Evolutionary conservation across 2,797 vertebrate species (phyloP), one percentile per base, ranked within the genome.

Genomic region (Adrianichthys oophorus): DNA sequence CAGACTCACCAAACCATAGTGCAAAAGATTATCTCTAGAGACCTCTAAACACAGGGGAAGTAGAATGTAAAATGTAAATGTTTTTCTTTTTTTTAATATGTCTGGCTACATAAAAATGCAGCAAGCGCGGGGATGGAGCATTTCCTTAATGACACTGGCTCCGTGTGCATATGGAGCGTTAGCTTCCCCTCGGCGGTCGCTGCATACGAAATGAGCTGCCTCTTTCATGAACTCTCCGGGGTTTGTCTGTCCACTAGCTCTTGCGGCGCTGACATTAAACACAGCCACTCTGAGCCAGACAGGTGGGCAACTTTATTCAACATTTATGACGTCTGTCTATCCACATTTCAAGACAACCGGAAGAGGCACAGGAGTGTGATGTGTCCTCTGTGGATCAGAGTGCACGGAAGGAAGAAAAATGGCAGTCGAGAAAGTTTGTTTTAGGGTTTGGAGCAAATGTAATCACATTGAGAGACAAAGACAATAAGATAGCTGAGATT

Each of bases 121-220:
- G 68, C 50, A 4, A 55, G 65, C 45, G 48, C 65, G 64, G 72
- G 78, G 64, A 46, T 70, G 78, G 65, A 58, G 52, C 48, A 85
- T 90, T 88, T 88, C 79, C 82, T 87, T 90, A 85, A 86, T 80
- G 80, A 86, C 79, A 72, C 41, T 56, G 67, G 68, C 79, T 86
- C 23, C 72, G 54, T 53, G 73, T 79, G 74, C 76, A 64, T 85
- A 74, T 52, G 70, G 59, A 68, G 79, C 56, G 68, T 83, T 59
- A 68, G 68, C 74, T 73, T 80, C 70, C 66, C 70, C 72, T 82
- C 61, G n/a, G 67, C 78, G 67, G 70, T 49, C 63, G 47, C 68
- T 72, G 85, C 77, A 84, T 86, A 74, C 52, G 41, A 65, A 86
- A 83, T 83, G 72, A 87, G 76, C 62, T 75, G 77, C 75, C 72